Base-by-base conservation (phyloP, 2,797 vertebrate species). In the Acanthurus lineatus region DNA sequence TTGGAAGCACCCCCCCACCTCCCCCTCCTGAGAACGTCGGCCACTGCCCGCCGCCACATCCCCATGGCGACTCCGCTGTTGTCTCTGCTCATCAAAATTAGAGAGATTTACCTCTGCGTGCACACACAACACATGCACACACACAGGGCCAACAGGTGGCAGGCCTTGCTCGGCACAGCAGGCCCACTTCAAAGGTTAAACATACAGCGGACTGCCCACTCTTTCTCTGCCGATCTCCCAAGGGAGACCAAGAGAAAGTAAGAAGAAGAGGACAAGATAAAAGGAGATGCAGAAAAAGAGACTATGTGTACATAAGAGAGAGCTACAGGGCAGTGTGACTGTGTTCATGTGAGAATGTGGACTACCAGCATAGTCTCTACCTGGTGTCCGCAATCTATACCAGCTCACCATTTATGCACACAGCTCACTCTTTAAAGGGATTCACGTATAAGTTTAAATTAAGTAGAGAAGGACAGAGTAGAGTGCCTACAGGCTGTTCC, bases 31-130 rank as follows among this genome's bases (percentile, higher is more conserved):
- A 92, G 93, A 94, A 90, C 83, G 56, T 86, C 66, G 25, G 80
- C 54, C 85, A 6, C 85, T 62, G 84, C 87, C 85, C 83, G 61
- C 84, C 83, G 66, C 84, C 86, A 81, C 84, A 90, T 91, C 92
- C 88, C 92, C 90, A 91, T 92, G 92, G 94, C 77, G 91, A 94
- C 92, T 89, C 81, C 61, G 74, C 92, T 93, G 93, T 92, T 94
- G 92, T 95, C 93, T 93, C 89, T 90, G 87, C 91, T 91, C 91
- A 94, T 94, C 94, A 93, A 90, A 95, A 94, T 94, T 92, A 92
- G 92, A 88, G 92, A 94, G 94, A 94, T 95, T 95, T 95, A 94
- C 93, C 93, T 94, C 91, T 79, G 79, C 42, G 0, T 75, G 82
- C 86, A 76, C 88, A 86, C 88, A 86, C 74, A 89, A 77, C 84